Conservation (phyloP, 2,888 invertebrate species). For the Auanema freiburgensis region DNA sequence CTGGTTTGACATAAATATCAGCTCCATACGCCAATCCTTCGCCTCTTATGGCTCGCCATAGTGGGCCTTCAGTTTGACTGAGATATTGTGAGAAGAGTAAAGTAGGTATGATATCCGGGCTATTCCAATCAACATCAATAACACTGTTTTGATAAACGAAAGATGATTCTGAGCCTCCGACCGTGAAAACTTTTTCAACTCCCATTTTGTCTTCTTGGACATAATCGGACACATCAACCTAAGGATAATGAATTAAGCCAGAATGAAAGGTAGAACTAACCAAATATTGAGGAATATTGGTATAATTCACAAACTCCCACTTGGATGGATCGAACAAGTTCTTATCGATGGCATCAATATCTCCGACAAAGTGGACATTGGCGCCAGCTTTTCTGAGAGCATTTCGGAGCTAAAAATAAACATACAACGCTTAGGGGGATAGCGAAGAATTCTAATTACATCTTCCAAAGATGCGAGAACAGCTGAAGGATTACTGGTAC, state of each 20-base stretch:
- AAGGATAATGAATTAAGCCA: neutral
- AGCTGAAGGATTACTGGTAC: slow-evolving; percentile 30
- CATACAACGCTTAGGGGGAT: neutral
- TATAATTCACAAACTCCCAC: too few species aligned
- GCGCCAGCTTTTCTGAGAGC: too few species aligned
- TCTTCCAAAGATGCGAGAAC: slow-evolving; percentile 46
- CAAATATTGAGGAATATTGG: too few species aligned
- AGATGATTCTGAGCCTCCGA: slow-evolving; percentile 49
- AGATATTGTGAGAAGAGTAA: slow-evolving; percentile 82
- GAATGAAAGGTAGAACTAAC: neutral
- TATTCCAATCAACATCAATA: slow-evolving; percentile 73
- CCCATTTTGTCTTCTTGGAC: slow-evolving; percentile 19
- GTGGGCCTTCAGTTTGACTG: slow-evolving; percentile 75
- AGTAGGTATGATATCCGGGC: slow-evolving; percentile 76
- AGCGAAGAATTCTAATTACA: slow-evolving; percentile 13
- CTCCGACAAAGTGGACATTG: too few species aligned
- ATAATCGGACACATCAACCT: slow-evolving; percentile 12
- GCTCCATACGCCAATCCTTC: slow-evolving; percentile 83
- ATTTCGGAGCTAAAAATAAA: too few species aligned
- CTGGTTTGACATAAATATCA: slow-evolving; percentile 70
- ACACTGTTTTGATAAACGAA: slow-evolving; percentile 70
- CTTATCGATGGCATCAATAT: too few species aligned
- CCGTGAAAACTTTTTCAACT: slow-evolving; percentile 33
- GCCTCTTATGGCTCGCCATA: slow-evolving; percentile 76
- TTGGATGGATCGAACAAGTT: too few species aligned